Conservation (phyloP, 2,888 invertebrate genomes). For the Orthosia gothica region DNA sequence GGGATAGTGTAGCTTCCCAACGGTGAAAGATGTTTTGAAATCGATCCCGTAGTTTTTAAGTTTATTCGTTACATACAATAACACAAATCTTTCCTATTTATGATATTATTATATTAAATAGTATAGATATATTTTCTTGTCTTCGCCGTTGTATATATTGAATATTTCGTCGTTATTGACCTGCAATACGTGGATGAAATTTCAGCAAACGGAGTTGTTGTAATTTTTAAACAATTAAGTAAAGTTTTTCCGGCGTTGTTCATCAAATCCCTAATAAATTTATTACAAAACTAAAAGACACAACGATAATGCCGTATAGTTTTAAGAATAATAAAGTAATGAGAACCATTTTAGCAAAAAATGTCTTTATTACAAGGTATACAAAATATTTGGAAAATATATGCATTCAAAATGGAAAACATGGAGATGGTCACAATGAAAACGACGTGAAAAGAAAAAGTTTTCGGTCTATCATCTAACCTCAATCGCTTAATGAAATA, state of each 20-base stretch:
- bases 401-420: background rate
- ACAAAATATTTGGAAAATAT: background rate
- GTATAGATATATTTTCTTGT: background rate
- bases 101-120: too few relatives aligned
- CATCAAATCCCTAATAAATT: too few relatives aligned
- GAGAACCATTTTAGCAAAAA: background rate
- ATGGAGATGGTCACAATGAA: background rate
- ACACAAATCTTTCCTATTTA: too few relatives aligned
- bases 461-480: too few relatives aligned
- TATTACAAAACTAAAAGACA: background rate
- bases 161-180: background rate
- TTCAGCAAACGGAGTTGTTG: background rate
- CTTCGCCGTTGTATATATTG: background rate
- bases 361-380: too few relatives aligned
- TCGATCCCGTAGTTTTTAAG: too few relatives aligned
- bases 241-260: background rate
- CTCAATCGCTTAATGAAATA: background rate
- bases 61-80: too few relatives aligned
- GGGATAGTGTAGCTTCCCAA: too few relatives aligned
- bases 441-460: background rate
- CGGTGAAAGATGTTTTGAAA: too few relatives aligned
- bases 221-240: background rate
- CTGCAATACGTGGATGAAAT: background rate
- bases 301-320: background rate
- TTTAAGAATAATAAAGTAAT: too few relatives aligned